Percentiles rank a stretch among this genome's conserved stretches.
These are phyloP conservation scores for Lacerta agilis DNA, from an alignment of 2,797 vertebrate species.

Conservation along the genomic window DNA sequence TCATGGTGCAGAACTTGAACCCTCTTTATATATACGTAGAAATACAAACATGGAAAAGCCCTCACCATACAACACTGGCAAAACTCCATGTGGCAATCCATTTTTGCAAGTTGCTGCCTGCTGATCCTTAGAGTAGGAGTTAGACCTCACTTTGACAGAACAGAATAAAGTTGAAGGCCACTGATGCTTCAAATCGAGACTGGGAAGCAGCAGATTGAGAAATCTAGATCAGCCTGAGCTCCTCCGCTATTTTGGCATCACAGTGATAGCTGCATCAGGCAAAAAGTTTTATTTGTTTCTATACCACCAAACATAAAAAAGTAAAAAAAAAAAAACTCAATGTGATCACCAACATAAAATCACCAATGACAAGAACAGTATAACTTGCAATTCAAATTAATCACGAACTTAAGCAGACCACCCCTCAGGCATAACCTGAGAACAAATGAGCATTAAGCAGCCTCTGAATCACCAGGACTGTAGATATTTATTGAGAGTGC, in stretches of 20 bases:
- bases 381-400: no score
- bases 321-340: no score
- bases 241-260: not conserved
- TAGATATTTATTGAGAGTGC: no score
- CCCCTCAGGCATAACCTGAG: no score
- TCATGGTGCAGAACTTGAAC: not conserved
- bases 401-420: no score
- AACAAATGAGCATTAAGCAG: no score
- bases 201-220: not conserved
- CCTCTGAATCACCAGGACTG: no score
- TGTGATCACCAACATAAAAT: no score
- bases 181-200: not conserved
- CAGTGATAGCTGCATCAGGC: not conserved
- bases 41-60: not conserved
- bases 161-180: not conserved
- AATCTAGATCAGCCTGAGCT: not conserved
- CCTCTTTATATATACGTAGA: not conserved
- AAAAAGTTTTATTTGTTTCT: no score
- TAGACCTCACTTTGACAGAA: not conserved
- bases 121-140: no score
- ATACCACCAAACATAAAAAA: no score
- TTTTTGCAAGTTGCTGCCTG: not conserved
- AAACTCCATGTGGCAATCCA: not conserved
- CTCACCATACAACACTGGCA: not conserved
- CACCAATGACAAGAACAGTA: no score